Evolutionary conservation across 1,140 invertebrate genomes (phyloP).

Genomic region (Bombyx mori): DNA sequence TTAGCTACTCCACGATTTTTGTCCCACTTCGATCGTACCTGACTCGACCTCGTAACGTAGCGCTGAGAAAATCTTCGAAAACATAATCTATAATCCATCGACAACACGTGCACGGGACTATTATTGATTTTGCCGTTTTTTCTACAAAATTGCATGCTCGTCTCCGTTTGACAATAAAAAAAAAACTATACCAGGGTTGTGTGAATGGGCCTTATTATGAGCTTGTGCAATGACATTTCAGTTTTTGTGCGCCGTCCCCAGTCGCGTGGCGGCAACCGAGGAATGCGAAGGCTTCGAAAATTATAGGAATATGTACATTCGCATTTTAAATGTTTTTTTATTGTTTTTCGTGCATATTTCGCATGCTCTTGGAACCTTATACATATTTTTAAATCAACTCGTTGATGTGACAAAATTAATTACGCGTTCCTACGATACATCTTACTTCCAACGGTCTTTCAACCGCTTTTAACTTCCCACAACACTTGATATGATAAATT

Average conservation of each 20-base stretch:
- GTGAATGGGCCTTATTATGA: constrained; percentile 66
- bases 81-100: constrained; percentile 67
- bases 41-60: constrained; percentile 38
- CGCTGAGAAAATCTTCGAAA: constrained; percentile 65
- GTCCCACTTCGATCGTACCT: constrained; percentile 34
- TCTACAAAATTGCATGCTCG: constrained; percentile 62
- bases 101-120: constrained; percentile 63
- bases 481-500: too few species aligned
- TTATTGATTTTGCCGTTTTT: constrained; percentile 71
- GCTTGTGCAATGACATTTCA: constrained; percentile 62
- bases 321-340: not conserved
- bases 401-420: too few species aligned
- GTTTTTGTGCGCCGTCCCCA: constrained; percentile 36
- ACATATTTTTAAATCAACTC: too few species aligned
- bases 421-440: too few species aligned
- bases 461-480: too few species aligned
- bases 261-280: constrained; percentile 33
- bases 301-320: constrained; percentile 7
- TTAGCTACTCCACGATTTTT: constrained; percentile 23
- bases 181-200: constrained; percentile 42
- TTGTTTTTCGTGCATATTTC: too few species aligned
- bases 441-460: too few species aligned
- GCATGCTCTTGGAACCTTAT: too few species aligned
- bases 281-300: constrained; percentile 27
- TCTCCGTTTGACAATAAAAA: constrained; percentile 54